Evolutionary conservation across 1,140 invertebrate genomes (phyloP), one percentile per base, ranked within the genome.

Genomic region (Paramacrobiotus metropolitanus): DNA sequence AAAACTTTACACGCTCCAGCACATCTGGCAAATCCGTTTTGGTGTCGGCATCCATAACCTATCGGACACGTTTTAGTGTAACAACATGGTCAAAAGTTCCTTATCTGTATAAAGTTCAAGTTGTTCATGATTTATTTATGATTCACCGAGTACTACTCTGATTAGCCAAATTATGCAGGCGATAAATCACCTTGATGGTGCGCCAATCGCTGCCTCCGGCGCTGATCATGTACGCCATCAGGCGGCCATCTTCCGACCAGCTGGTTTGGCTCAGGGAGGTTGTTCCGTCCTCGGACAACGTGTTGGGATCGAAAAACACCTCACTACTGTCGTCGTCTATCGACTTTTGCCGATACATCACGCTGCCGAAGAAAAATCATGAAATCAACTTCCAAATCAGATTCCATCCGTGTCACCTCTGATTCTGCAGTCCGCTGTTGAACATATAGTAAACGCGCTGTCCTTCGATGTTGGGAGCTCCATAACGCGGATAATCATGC

Each of bases 401-500:
- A n/a, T n/a, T n/a, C n/a, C 2, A 29, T 1, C 30, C 31, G 28
- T 61, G 65, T 67, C 70, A 89, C 86, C 83, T 87, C 72, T 95
- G 91, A 72, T 95, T 94, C 74, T 95, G 89, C 24, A 95, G 77
- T n/a, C 93, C 94, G 30, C 84, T 82, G 73, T 98, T 98, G 74
- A 85, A 85, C 65, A 82, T 86, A 73, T 87, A 93, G 72, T 88
- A 97, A 72, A 93, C 98, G 71, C 81, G 80, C 62, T 83, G 75
- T 18, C 92, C 91, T 68, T 83, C 78, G 68, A 80, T 81, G 65
- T 78, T 81, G 0, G 91, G 91, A 68, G 85, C 86, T 0, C 86
- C 84, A 74, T 86, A 94, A 73, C 94, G 96, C 30, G 89, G 87
- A 76, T 87, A 97, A 74, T 99, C 85, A 89, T 89, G 95, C 1